Evolutionary conservation across 1,140 invertebrate species (phyloP).

Genomic region (Muscidifurax raptorellus): DNA sequence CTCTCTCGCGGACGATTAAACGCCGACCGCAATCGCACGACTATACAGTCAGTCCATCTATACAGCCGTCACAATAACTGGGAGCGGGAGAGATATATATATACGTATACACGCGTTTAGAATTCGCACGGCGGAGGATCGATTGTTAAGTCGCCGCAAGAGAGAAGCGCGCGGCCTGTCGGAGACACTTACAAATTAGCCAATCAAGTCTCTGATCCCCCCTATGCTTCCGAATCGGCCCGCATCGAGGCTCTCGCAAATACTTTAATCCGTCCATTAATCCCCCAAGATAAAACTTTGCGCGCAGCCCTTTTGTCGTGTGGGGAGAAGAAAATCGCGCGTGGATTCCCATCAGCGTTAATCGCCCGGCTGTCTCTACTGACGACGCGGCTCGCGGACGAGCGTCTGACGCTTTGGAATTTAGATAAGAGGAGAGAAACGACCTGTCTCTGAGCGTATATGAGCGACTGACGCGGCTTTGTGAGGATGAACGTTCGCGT

Average conservation of each 20-base stretch:
- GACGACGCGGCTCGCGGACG: neutral
- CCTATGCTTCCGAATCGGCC: conserved; percentile 71
- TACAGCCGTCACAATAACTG: neutral
- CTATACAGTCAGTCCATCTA: neutral
- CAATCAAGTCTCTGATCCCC: conserved; percentile 74
- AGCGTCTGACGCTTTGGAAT: neutral
- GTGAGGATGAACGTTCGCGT: too few relatives aligned
- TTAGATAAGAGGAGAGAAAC: conserved; percentile 17
- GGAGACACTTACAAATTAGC: conserved; percentile 76
- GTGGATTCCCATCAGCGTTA: conserved; percentile 34
- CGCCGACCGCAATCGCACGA: conserved; percentile 7
- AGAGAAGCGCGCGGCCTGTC: conserved; percentile 59
- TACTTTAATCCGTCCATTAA: conserved; percentile 76
- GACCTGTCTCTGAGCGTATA: neutral
- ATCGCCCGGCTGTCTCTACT: conserved; percentile 28
- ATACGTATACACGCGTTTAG: conserved; percentile 1
- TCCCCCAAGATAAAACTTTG: conserved; percentile 74
- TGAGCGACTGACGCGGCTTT: neutral
- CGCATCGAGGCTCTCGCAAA: conserved; percentile 70
- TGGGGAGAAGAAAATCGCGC: neutral
- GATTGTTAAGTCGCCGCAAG: conserved; percentile 69
- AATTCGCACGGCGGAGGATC: conserved; percentile 55
- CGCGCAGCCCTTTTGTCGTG: conserved; percentile 72
- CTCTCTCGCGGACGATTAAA: conserved; percentile 24
- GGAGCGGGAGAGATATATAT: too few relatives aligned